Evolutionary conservation across 2,113 vertebrate species (phyloP).

Genomic region (Psettodes erumei): DNA sequence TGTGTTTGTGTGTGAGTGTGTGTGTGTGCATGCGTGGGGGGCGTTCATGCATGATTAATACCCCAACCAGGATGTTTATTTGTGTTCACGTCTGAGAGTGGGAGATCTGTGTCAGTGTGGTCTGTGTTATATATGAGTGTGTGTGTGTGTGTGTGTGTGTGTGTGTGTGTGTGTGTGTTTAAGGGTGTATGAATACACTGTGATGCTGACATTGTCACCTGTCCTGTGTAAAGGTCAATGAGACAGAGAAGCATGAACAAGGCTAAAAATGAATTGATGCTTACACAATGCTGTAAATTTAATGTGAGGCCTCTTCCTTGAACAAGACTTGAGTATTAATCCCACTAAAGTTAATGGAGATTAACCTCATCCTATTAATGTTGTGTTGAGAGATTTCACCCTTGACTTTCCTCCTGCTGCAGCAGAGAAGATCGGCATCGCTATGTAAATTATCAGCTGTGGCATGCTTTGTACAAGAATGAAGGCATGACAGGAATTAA

Average conservation of each 20-base stretch:
- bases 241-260: slow-evolving; percentile 31
- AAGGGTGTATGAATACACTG: slow-evolving; percentile 12
- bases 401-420: slow-evolving; percentile 46
- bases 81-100: slow-evolving; percentile 32
- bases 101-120: slow-evolving; percentile 21
- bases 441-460: slow-evolving; percentile 50
- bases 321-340: slow-evolving; percentile 46
- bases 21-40: slow-evolving; percentile 23
- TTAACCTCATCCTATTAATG: slow-evolving; percentile 58
- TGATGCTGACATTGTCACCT: slow-evolving; percentile 10
- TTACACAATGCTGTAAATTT: slow-evolving; percentile 41
- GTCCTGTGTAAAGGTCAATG: slow-evolving; percentile 43
- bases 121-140: slow-evolving; percentile 1
- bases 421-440: slow-evolving; percentile 17
- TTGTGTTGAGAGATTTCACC: slow-evolving; percentile 43
- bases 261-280: slow-evolving; percentile 18
- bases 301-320: slow-evolving; percentile 34
- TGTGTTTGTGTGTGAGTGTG: slow-evolving; percentile 15
- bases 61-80: slow-evolving; percentile 45
- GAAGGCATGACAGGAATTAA: slow-evolving; percentile 55
- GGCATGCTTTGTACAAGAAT: slow-evolving; percentile 22
- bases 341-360: slow-evolving; percentile 47
- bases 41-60: slow-evolving; percentile 57
- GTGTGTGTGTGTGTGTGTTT: not conserved
- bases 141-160: not conserved